Conservation (phyloP, 2,888 invertebrate genomes). For the Boloria selene region DNA sequence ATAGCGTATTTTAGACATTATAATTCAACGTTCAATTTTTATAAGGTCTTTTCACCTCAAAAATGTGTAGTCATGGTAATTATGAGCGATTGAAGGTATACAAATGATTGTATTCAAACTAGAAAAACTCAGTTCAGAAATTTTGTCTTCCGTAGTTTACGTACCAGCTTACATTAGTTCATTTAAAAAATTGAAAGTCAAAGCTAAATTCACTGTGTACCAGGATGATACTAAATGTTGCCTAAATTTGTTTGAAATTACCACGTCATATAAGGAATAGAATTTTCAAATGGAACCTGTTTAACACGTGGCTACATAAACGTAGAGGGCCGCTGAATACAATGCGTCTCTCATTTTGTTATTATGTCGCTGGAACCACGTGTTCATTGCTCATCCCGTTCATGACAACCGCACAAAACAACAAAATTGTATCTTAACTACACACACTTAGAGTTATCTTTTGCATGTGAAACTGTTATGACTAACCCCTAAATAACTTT, state of each 20-base stretch:
- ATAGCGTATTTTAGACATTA: conserved; percentile 19
- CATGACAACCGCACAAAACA: conserved; percentile 42
- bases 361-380: conserved; percentile 70
- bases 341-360: conserved; percentile 72
- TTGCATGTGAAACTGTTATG: conserved; percentile 31
- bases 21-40: not conserved
- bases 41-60: too few species aligned
- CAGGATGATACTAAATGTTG: too few species aligned
- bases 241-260: not conserved
- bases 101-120: too few species aligned
- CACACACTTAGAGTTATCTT: conserved; percentile 43
- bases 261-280: conserved; percentile 1
- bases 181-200: too few species aligned
- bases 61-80: too few species aligned
- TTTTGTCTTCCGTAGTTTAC: too few species aligned
- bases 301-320: conserved; percentile 68
- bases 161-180: too few species aligned
- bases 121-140: too few species aligned
- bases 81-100: too few species aligned
- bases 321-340: conserved; percentile 53
- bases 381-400: conserved; percentile 62
- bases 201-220: too few species aligned
- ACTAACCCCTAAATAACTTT: conserved; percentile 26
- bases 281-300: conserved; percentile 63
- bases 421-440: conserved; percentile 47